These are phyloP conservation scores for Ooceraea biroi DNA, from an alignment of 1,140 invertebrate species.

Conservation along the genomic window DNA sequence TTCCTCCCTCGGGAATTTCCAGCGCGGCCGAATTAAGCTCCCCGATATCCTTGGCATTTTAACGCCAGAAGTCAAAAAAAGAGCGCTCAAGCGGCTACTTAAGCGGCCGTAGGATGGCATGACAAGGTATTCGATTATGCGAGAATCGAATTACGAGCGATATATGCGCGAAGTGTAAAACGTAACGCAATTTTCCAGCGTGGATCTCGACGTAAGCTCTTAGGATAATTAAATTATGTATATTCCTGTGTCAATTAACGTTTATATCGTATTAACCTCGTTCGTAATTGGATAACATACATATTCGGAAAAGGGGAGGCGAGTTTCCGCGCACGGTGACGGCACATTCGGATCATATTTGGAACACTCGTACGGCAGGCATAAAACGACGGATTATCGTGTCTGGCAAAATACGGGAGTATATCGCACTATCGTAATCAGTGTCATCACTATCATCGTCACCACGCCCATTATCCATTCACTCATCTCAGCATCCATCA, in stretches of 20 bases:
- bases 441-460: conserved; percentile 72
- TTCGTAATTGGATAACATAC: background rate
- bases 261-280: conserved; percentile 13
- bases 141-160: background rate
- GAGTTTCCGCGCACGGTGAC: conserved; percentile 37
- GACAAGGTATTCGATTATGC: background rate
- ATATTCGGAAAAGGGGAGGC: background rate
- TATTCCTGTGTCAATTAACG: background rate
- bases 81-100: background rate
- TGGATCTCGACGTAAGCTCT: background rate
- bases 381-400: conserved; percentile 69
- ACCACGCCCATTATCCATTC: conserved; percentile 66
- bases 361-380: background rate
- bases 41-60: conserved; percentile 59
- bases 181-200: conserved; percentile 3
- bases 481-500: conserved; percentile 70
- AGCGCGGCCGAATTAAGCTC: conserved; percentile 66
- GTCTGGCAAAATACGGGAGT: conserved; percentile 69
- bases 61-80: conserved; percentile 34
- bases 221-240: conserved; percentile 3
- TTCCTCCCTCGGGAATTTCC: conserved; percentile 47
- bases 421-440: conserved; percentile 73
- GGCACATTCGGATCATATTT: conserved; percentile 4
- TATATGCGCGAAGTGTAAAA: background rate
- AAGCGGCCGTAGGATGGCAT: background rate